Conservation (phyloP, 1,140 invertebrate genomes). For the Aricia agestis region DNA sequence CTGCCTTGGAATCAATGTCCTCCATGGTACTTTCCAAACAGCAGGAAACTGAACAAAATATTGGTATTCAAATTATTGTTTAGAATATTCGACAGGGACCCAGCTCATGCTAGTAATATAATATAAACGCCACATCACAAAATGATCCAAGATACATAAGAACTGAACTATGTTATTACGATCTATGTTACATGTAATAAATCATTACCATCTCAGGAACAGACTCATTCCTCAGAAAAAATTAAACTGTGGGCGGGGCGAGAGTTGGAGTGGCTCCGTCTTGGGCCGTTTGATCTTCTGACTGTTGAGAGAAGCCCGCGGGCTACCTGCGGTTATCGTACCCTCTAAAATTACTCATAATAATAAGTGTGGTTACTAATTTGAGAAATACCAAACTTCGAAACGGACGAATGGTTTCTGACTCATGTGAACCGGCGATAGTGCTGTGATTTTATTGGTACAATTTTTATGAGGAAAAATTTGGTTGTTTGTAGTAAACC, state of each 20-base stretch:
- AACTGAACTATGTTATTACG: conserved; percentile 7
- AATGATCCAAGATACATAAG: background rate
- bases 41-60: too few relatives aligned
- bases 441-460: too few relatives aligned
- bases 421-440: conserved; percentile 31
- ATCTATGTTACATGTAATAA: conserved; percentile 41
- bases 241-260: conserved; percentile 69
- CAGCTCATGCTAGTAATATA: too few relatives aligned
- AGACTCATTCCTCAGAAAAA: conserved; percentile 31
- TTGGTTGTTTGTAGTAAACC: too few relatives aligned
- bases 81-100: too few relatives aligned
- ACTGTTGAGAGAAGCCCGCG: conserved; percentile 56
- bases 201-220: conserved; percentile 32
- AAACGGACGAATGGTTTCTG: conserved; percentile 36
- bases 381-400: conserved; percentile 26
- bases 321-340: conserved; percentile 73
- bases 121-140: background rate
- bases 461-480: too few relatives aligned
- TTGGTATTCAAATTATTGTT: too few relatives aligned
- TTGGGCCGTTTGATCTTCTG: conserved; percentile 43
- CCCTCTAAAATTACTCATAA: conserved; percentile 70
- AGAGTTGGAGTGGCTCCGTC: conserved; percentile 50
- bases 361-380: conserved; percentile 66
- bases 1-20: too few relatives aligned
- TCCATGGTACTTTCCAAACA: too few relatives aligned